Conservation (phyloP, 2,797 vertebrate genomes). For the Danio albolineatus region DNA sequence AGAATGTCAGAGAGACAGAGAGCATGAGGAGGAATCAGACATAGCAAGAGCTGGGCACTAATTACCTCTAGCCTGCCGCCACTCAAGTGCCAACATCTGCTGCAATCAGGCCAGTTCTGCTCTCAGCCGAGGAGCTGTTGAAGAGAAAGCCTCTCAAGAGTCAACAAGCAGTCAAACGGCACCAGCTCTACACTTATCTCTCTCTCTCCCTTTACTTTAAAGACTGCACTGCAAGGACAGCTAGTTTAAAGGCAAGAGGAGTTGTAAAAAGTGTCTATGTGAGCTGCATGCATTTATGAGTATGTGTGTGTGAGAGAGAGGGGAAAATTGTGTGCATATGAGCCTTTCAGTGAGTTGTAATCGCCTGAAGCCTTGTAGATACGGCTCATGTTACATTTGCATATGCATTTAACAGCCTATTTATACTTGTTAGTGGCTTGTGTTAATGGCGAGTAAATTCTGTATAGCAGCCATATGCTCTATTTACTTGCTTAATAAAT, state of each 20-base stretch:
- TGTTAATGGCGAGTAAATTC: conserved; percentile 5
- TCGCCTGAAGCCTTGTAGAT: conserved; percentile 26
- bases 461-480: conserved; percentile 19
- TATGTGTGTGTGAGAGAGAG: neutral
- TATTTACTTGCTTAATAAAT: conserved; percentile 7
- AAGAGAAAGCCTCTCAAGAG: conserved; percentile 47
- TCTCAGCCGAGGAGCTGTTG: conserved; percentile 50
- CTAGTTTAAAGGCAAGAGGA: neutral
- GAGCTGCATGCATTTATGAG: conserved; percentile 5
- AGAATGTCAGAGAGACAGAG: conserved; percentile 24
- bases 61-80: conserved; percentile 53
- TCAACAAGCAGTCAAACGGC: conserved; percentile 52
- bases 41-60: conserved; percentile 34
- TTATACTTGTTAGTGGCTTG: conserved; percentile 14
- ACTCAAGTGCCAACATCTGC: conserved; percentile 65
- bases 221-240: neutral
- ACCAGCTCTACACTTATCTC: conserved; percentile 24
- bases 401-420: conserved; percentile 29
- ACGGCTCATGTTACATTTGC: conserved; percentile 25
- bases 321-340: neutral
- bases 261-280: conserved; percentile 7
- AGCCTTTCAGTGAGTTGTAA: conserved; percentile 22
- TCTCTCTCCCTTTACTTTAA: conserved; percentile 34
- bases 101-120: conserved; percentile 57
- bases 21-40: conserved; percentile 21